These are phyloP conservation scores for Brachyhypopomus gauderio DNA, from an alignment of 2,113 vertebrate species.

Conservation along the genomic window DNA sequence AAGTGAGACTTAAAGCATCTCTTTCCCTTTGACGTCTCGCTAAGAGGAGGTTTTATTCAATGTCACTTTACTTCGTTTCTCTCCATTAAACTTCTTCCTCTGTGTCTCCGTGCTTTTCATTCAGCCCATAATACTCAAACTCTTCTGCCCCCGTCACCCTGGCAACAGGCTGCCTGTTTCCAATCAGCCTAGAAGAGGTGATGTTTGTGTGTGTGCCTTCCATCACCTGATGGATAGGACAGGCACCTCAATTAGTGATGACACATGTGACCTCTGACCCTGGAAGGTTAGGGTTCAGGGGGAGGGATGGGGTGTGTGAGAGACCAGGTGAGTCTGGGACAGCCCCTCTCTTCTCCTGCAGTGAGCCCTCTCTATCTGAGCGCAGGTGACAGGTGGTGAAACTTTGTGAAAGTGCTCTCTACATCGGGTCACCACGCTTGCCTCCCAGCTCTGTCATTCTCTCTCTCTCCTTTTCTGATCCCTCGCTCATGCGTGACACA, in stretches of 20 bases:
- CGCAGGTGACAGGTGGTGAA: constrained; percentile 64
- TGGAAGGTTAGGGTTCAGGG: constrained; percentile 54
- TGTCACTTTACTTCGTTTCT: constrained; percentile 78
- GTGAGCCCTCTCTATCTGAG: constrained; percentile 1
- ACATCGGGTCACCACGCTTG: constrained; percentile 62
- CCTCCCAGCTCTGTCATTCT: constrained; percentile 45
- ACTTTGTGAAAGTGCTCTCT: constrained; percentile 67
- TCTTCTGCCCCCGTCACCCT: constrained; percentile 54
- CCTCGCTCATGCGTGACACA: constrained; percentile 53
- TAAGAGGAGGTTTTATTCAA: constrained; percentile 74
- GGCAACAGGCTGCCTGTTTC: constrained; percentile 74
- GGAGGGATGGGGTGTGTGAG: constrained; percentile 33
- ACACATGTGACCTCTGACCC: constrained; percentile 28
- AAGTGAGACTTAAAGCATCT: constrained; percentile 40
- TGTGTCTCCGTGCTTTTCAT: constrained; percentile 31
- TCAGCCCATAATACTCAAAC: constrained; percentile 65
- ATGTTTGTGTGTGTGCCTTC: constrained; percentile 58
- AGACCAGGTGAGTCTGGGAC: not conserved
- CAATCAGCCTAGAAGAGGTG: constrained; percentile 67
- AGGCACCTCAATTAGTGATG: constrained; percentile 39
- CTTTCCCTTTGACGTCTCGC: constrained; percentile 75
- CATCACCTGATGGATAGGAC: constrained; percentile 42
- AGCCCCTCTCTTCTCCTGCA: not conserved
- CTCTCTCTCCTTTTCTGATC: constrained; percentile 38
- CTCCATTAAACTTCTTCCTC: constrained; percentile 71